phyloP scores from a whole-genome alignment of 1,140 invertebrate genomes.

The Papilio dardanus region DNA sequence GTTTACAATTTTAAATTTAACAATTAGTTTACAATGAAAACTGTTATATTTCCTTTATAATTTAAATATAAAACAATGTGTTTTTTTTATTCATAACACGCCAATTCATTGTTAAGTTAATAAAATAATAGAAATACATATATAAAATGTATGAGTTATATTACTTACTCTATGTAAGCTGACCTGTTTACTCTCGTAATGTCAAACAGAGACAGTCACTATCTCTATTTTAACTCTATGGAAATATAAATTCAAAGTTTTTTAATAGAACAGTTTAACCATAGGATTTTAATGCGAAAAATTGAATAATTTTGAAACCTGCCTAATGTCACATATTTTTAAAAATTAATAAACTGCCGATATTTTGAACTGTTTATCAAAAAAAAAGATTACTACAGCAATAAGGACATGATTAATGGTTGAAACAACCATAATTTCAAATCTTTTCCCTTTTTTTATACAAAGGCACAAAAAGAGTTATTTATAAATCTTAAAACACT shows the following conservation, averaged over 20 bases:
- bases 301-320: neutral
- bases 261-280: neutral
- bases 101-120: neutral
- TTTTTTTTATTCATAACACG: neutral
- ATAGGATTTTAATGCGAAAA: neutral
- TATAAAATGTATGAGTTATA: neutral
- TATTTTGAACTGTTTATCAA: neutral
- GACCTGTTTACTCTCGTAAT: neutral
- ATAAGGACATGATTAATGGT: neutral
- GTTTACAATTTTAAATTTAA: neutral
- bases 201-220: neutral
- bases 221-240: neutral
- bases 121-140: neutral
- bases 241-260: neutral
- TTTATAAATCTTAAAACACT: constrained; percentile 33
- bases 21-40: neutral
- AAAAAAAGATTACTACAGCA: neutral
- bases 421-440: neutral
- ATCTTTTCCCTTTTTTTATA: constrained; percentile 23
- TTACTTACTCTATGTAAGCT: neutral
- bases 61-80: neutral
- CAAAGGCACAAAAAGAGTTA: constrained; percentile 38
- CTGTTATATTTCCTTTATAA: neutral
- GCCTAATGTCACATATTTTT: too few species aligned
- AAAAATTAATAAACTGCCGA: too few species aligned